Evolutionary conservation across 2,113 vertebrate species (phyloP), one percentile per base, ranked within the genome.

Genomic region (Myrmophylax atrothorax): DNA sequence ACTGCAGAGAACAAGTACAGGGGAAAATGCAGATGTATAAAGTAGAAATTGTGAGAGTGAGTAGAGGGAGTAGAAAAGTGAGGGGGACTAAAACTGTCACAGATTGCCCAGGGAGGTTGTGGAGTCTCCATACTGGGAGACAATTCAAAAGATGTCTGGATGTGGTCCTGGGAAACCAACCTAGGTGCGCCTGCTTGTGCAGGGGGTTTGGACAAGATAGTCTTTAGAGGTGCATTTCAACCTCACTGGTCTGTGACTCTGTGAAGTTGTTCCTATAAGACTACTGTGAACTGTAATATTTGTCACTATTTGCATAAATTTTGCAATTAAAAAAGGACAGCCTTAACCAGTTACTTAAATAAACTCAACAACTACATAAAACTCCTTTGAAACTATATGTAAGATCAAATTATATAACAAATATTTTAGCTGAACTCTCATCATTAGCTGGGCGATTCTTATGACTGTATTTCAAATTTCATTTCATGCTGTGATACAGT

Each of bases 281-380:
- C 79, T 85, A 42, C n/a, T 63, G 18, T 52, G 63, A 91, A 90
- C 44, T 88, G 38, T 74, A 83, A 14, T 62, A 46, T 59, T 70
- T 50, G 25, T 84, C n/a, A 16, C 25, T 63, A 29, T 58, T 78
- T 84, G 59, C 0, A 0, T 46, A 78, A 67, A 60, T 64, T 81
- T 75, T 64, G 67, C 64, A 84, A 8, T 28, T 81, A 44, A 81
- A 84, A 91, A 68, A 81, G 64, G 24, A 60, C 67, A 81, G 47
- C 35, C 85, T 72, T 93, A 92, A 79, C 53, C 85, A 86, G 19
- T 79, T 90, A 58, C 29, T 96, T 89, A 96, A 93, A 79, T 84
- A 94, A 73, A 64, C 10, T 29, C 7, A 44, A 59, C 31, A 73
- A 29, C 67, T 88, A 33, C n/a, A 63, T 9, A 62, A 76, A 95